Base-by-base conservation (phyloP, 2,113 vertebrate genomes). In the Hypanus sabinus region DNA sequence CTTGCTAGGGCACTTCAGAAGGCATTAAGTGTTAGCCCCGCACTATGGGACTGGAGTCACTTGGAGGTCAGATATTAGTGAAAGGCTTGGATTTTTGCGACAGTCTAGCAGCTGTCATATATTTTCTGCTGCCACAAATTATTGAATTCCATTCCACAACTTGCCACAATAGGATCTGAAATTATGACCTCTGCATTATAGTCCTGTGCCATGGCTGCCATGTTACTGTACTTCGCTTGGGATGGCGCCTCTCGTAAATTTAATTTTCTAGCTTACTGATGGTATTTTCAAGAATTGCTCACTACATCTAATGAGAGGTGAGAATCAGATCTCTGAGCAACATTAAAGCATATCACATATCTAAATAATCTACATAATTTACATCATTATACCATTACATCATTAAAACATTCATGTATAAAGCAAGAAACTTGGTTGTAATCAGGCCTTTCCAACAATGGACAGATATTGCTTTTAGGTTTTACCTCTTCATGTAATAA, bases 41-140 rank as follows among this genome's bases (percentile, higher is more conserved):
- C 65, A 90, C 16, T 65, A 30, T 90, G 60, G 60, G 30, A n/a
- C 85, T 33, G 85, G 85, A 90, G 85, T 90, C 85, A 90, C 60
- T 33, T 65, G 60, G 60, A 90, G 85, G n/a, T 68, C 60, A 90
- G 85, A 16, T 68, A 90, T 90, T 90, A 90, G 60, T 90, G 85
- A 33, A 65, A 16, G 30, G 18, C 14, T 65, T 85, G 30, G 85
- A 90, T 68, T 90, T 33, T 20, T 90, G 60, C 8, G 60, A 90
- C 85, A 90, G 62, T 20, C 30, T 33, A 33, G 85, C 60, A 65
- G 60, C 60, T 68, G 60, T 7, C 85, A 65, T 65, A 6, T 65
- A 18, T n/a, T 90, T 90, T 33, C 60, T 33, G 16, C 14, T 90
- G 57, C 85, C 57, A n/a, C 57, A 65, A 33, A 18, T 33, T 6